Conservation (phyloP, 2,797 vertebrate genomes). For the Gallinago solitaria region DNA sequence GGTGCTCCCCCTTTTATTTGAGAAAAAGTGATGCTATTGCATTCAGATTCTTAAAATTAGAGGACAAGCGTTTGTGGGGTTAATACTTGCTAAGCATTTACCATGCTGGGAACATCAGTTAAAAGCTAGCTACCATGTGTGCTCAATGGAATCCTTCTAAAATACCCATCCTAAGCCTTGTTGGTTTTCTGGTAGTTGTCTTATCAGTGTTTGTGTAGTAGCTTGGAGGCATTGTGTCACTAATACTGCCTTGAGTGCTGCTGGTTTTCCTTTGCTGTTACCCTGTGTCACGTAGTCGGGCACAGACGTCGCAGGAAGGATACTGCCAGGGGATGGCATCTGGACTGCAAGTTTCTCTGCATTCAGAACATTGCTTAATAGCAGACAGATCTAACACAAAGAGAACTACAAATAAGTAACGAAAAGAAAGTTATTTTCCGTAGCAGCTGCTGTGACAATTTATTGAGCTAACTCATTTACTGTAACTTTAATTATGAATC, state of each 20-base stretch:
- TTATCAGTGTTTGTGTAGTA: neutral
- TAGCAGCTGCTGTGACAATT: neutral
- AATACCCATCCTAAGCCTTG: neutral
- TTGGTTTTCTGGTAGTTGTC: neutral
- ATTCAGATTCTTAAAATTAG: neutral
- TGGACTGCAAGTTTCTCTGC: neutral
- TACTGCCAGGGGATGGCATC: neutral
- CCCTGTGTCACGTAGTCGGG: neutral
- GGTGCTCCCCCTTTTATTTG: neutral
- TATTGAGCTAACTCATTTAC: conserved; percentile 14
- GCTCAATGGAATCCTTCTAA: neutral
- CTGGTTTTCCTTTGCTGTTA: neutral
- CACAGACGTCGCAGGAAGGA: neutral
- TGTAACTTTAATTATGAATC: conserved; percentile 29
- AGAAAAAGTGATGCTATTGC: neutral
- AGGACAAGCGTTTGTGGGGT: neutral
- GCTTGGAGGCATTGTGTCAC: neutral
- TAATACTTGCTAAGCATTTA: neutral
- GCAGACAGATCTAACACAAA: neutral
- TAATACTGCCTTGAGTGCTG: neutral
- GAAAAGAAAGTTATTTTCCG: neutral
- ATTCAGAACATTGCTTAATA: neutral
- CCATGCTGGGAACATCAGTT: neutral
- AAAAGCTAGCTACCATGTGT: neutral
- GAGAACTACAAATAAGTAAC: neutral